Evolutionary conservation across 2,888 invertebrate genomes (phyloP).

Genomic region (Bellardia bayeri): DNA sequence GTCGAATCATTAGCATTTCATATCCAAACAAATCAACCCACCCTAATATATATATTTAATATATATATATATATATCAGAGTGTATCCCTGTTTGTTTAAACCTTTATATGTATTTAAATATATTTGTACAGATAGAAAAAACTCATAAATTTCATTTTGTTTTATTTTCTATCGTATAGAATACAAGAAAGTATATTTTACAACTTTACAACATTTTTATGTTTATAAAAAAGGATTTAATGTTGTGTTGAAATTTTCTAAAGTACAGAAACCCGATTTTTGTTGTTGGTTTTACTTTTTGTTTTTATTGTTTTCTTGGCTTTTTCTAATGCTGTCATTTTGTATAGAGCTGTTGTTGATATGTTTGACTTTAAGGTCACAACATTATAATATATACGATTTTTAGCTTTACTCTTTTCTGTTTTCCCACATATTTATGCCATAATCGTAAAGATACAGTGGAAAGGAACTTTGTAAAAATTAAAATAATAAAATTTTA

Average conservation of each 20-base stretch:
- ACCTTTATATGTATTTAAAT: background rate
- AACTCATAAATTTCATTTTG: slow-evolving; percentile 53
- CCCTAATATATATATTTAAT: no score
- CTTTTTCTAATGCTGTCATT: slow-evolving; percentile 25
- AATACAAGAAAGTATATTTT: slow-evolving; percentile 56
- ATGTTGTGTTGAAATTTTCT: slow-evolving; percentile 51
- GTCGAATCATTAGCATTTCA: no score
- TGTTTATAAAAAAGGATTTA: slow-evolving; percentile 48
- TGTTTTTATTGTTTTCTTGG: slow-evolving; percentile 11
- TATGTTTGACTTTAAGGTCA: slow-evolving; percentile 50
- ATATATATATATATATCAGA: no score
- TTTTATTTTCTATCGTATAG: background rate
- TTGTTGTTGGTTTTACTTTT: slow-evolving; percentile 19
- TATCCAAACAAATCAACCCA: no score
- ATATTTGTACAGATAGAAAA: slow-evolving; percentile 29
- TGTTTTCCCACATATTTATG: background rate
- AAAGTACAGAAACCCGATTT: slow-evolving; percentile 53
- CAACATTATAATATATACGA: slow-evolving; percentile 48
- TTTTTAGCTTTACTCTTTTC: slow-evolving; percentile 3
- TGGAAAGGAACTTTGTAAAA: background rate
- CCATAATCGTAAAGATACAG: background rate
- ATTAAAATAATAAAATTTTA: no score
- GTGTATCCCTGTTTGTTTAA: no score
- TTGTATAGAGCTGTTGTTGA: slow-evolving; percentile 38
- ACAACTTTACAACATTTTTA: slow-evolving; percentile 57